Evolutionary conservation across 2,113 vertebrate genomes (phyloP).

Genomic region (Tamias sibiricus): DNA sequence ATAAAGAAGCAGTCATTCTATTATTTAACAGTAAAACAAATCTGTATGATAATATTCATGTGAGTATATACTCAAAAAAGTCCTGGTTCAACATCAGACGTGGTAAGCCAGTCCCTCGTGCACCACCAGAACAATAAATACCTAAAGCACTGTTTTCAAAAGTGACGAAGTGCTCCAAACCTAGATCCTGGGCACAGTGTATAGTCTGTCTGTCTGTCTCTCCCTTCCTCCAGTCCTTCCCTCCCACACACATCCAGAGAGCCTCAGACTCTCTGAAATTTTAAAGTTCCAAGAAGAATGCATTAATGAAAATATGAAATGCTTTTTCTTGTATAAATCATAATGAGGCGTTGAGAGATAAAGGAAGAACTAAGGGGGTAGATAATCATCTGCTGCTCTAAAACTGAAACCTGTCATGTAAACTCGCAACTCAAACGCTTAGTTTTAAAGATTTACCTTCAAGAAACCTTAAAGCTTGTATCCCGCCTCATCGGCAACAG

Average conservation of each 20-base stretch:
- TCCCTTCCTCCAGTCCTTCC: too few relatives aligned
- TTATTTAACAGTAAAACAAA: slow-evolving; percentile 37
- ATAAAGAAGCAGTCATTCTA: slow-evolving; percentile 34
- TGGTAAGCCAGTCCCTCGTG: neutral
- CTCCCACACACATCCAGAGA: neutral
- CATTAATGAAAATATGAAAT: slow-evolving; percentile 72
- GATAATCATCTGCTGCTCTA: slow-evolving; percentile 77
- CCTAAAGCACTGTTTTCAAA: neutral
- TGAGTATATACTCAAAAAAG: neutral
- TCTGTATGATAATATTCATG: neutral
- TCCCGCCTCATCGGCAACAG: slow-evolving; percentile 84
- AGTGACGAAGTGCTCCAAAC: neutral
- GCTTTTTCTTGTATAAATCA: slow-evolving; percentile 81
- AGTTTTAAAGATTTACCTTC: slow-evolving; percentile 84
- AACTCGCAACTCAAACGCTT: slow-evolving; percentile 83
- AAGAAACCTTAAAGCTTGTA: slow-evolving; percentile 85
- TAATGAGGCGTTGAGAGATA: slow-evolving; percentile 76
- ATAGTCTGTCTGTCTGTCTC: neutral
- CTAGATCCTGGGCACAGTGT: neutral
- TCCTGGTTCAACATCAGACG: neutral
- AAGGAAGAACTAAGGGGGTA: slow-evolving; percentile 69
- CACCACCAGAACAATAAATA: neutral
- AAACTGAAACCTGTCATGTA: slow-evolving; percentile 82
- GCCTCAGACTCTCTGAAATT: neutral
- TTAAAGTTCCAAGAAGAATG: slow-evolving; percentile 62